Base-by-base conservation (phyloP, 2,797 vertebrate species). In the Brotogeris chrysoptera region DNA sequence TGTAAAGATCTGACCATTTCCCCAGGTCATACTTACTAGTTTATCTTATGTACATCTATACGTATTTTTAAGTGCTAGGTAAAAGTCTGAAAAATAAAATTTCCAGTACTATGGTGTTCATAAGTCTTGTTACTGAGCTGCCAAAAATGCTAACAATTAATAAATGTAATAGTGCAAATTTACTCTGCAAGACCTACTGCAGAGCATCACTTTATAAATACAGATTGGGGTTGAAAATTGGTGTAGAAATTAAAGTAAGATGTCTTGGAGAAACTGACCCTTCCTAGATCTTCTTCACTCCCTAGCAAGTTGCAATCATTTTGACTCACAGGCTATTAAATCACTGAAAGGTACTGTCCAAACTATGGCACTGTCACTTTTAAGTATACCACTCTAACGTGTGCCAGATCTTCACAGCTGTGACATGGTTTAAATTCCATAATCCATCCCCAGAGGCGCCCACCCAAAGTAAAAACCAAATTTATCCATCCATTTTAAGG, bases 331-430 rank as follows among this genome's bases (percentile, higher is more conserved):
- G 97, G 97, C 97, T 98, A 98, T 97, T 97, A 98, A 98, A 97
- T 98, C 93, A 98, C 90, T 96, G 96, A 98, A 97, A 98, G 96
- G 95, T 97, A 98, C 98, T 98, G 97, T 98, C 97, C 93, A 97
- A 98, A 98, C 97, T 97, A 98, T 97, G 97, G 97, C 97, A 98
- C 97, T 97, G 97, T 97, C 98, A 98, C 98, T 97, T 98, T 97
- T 97, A 97, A 95, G 90, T 90, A 98, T 96, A 98, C 97, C 97
- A 98, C 88, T 97, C 96, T 98, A 98, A 97, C 64, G 96, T 98
- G 98, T 97, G 98, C 97, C 98, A 96, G 97, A 98, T 98, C 98
- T 98, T 99, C 98, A 99, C 98, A 99, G 98, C 98, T 99, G 99
- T 99, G 98, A 99, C 98, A 98, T 97, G 97, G 97, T 98, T 98